Conservation (phyloP, 2,113 vertebrate genomes). For the Petrocephalus microphthalmus region DNA sequence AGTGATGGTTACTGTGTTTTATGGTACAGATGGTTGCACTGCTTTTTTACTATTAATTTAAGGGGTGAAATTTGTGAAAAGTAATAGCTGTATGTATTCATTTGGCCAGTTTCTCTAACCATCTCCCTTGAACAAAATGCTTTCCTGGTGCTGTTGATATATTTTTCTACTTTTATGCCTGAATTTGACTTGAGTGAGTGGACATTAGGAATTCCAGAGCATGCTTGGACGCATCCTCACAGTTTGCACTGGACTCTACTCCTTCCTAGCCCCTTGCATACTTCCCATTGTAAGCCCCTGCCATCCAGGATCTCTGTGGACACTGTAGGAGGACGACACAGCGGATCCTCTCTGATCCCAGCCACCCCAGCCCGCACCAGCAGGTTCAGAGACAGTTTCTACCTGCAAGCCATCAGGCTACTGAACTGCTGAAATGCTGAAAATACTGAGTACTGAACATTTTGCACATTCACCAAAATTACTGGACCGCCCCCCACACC, state of each 20-base stretch:
- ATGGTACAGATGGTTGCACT: neutral
- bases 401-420: no score
- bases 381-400: no score
- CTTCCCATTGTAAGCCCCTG: neutral
- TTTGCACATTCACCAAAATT: no score
- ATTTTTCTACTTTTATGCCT: neutral
- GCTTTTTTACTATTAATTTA: neutral
- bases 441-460: no score
- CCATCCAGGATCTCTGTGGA: no score
- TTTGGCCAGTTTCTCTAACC: neutral
- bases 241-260: neutral
- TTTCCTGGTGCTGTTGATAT: neutral
- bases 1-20: neutral
- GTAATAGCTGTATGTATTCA: neutral
- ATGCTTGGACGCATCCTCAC: neutral
- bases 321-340: no score
- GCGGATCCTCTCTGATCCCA: no score
- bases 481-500: no score
- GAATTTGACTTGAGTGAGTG: neutral
- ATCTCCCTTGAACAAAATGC: neutral
- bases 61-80: neutral
- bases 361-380: no score
- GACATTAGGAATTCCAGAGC: slow-evolving; percentile 11
- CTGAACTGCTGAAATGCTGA: no score
- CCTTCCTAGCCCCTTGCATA: neutral